Conservation (phyloP, 2,797 vertebrate genomes). For the Philypnodon macrostomus region DNA sequence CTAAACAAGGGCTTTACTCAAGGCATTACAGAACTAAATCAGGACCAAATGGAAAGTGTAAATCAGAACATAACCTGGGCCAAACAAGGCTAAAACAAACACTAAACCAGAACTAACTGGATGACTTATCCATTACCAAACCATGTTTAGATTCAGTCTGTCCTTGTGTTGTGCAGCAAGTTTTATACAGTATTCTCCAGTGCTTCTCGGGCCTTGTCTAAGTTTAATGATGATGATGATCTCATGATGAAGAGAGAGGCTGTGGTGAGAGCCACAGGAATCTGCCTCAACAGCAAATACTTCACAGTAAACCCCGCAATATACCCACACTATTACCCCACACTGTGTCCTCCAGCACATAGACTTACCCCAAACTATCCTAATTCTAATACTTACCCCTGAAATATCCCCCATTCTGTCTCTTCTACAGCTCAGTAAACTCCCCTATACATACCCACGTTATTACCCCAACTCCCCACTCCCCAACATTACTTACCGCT, state of each 20-base stretch:
- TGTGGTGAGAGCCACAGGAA: conserved; percentile 6
- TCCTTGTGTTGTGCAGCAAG: background rate
- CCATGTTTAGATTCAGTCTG: background rate
- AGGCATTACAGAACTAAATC: too few relatives aligned
- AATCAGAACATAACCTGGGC: background rate
- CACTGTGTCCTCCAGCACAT: too few relatives aligned
- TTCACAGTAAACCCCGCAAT: background rate
- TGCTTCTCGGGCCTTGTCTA: conserved; percentile 1
- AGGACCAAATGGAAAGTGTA: too few relatives aligned
- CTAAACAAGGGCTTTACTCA: too few relatives aligned
- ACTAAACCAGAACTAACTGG: background rate
- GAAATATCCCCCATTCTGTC: too few relatives aligned
- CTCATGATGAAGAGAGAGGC: conserved; percentile 9
- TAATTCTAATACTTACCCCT: too few relatives aligned
- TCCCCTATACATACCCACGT: too few relatives aligned
- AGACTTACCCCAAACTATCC: background rate
- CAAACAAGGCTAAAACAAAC: background rate
- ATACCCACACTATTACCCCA: background rate
- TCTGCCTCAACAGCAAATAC: conserved; percentile 6
- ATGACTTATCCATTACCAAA: background rate
- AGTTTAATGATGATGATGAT: conserved; percentile 2
- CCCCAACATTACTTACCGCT: too few relatives aligned
- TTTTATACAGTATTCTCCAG: background rate
- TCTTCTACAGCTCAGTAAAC: too few relatives aligned
- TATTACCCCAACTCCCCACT: too few relatives aligned